Conservation (phyloP, 2,888 invertebrate species). For the Clitarchus hookeri region DNA sequence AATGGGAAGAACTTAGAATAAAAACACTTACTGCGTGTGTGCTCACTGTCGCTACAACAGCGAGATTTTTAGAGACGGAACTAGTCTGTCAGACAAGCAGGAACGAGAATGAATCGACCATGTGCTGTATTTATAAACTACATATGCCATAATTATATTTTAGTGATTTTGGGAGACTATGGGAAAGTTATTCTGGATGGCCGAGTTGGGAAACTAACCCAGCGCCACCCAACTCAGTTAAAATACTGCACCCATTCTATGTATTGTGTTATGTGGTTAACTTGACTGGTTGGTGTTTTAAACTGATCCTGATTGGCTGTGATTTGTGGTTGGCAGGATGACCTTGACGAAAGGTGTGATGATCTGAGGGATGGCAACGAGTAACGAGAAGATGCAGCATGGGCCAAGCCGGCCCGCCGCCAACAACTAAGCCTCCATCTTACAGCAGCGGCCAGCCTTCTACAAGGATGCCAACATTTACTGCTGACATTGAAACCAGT, state of each 20-base stretch:
- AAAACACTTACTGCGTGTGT: too few species aligned
- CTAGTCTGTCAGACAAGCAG: too few species aligned
- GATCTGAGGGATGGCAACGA: constrained; percentile 62
- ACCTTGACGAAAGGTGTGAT: constrained; percentile 80
- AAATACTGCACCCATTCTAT: background rate
- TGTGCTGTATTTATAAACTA: too few species aligned
- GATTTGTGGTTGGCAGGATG: constrained; percentile 59
- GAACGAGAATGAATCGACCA: too few species aligned
- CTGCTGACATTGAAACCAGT: constrained; percentile 18
- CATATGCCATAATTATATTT: too few species aligned
- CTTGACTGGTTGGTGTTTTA: background rate
- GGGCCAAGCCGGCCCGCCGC: background rate
- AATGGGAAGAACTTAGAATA: too few species aligned
- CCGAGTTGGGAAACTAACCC: too few species aligned
- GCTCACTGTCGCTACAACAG: too few species aligned
- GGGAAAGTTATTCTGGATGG: too few species aligned
- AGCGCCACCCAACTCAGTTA: too few species aligned
- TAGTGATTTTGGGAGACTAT: too few species aligned
- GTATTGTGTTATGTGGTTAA: background rate
- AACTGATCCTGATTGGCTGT: background rate
- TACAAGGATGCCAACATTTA: background rate
- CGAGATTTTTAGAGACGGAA: too few species aligned
- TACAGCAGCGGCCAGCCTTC: background rate
- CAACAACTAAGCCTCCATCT: background rate
- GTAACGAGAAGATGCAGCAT: background rate